Evolutionary conservation across 2,888 invertebrate species (phyloP), one percentile per base, ranked within the genome.

Genomic region (Elgonia sp.): DNA sequence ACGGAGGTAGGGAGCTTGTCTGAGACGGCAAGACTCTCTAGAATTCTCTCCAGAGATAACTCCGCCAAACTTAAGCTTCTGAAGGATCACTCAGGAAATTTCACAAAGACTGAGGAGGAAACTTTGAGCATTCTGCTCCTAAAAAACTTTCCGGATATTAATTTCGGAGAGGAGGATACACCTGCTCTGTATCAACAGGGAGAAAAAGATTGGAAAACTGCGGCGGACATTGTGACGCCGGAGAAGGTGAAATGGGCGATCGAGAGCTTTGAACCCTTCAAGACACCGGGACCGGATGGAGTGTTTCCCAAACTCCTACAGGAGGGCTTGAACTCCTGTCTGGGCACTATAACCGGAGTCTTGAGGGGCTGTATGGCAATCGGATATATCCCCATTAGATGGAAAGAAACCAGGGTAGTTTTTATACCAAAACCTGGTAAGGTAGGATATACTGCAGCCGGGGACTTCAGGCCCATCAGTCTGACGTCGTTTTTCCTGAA

Each of bases 381-480:
- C 16, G 55, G 55, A 18, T 18, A 55, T 18, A 55, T 55, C 18
- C 55, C 55, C n/a, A 16, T 18, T 16, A 8, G n/a, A 16, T 55
- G 55, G 55, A 16, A n/a, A n/a, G 18, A 18, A 18, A n/a, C 55
- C n/a, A 55, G 55, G 18, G 55, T 55, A 8, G 55, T 55, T 55
- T 55, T 55, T 18, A 55, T 55, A 55, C 55, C 55, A 55, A 55
- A 55, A 18, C 55, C 55, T 8, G 55, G 55, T 16, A 55, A n/a
- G 55, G 8, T 8, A n/a, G 18, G 18, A 16, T 55, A 55, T 18
- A n/a, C 8, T n/a, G n/a, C 16, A 8, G 55, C 55, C 16, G n/a
- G n/a, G 16, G 16, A 16, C 8, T 55, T 55, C 18, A 55, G 55
- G 7, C 55, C 55, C 8, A 55, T 55, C 8, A 55, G 55, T 18